Evolutionary conservation across 2,113 vertebrate genomes (phyloP).

Genomic region (Melospiza georgiana): DNA sequence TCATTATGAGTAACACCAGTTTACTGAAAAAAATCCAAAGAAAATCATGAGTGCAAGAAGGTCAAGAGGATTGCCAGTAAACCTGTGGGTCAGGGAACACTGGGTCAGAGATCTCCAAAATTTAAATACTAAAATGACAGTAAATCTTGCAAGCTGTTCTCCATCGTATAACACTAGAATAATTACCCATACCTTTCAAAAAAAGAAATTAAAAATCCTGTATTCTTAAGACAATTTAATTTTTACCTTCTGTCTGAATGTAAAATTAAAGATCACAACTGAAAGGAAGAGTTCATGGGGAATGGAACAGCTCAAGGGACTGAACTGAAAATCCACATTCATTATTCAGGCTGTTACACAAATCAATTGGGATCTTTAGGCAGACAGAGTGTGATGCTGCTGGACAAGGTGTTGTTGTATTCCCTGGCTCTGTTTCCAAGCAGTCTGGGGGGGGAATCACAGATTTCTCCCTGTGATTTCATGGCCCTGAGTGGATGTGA

Average conservation of each 20-base stretch:
- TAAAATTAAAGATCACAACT: neutral
- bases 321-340: neutral
- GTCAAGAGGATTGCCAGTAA: neutral
- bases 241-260: neutral
- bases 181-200: neutral
- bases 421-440: neutral
- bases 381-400: neutral
- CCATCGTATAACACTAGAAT: fast-evolving
- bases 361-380: neutral
- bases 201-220: neutral
- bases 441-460: neutral
- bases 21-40: neutral
- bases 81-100: neutral
- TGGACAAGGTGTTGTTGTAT: neutral
- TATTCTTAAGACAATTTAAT: neutral
- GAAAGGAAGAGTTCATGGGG: neutral
- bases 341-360: neutral
- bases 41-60: neutral
- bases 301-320: neutral
- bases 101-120: neutral
- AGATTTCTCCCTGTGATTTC: neutral
- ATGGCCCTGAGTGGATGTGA: neutral
- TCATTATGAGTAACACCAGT: neutral
- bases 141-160: neutral
- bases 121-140: neutral